Evolutionary conservation across 2,113 vertebrate species (phyloP).

Genomic region (Lycaon pictus): DNA sequence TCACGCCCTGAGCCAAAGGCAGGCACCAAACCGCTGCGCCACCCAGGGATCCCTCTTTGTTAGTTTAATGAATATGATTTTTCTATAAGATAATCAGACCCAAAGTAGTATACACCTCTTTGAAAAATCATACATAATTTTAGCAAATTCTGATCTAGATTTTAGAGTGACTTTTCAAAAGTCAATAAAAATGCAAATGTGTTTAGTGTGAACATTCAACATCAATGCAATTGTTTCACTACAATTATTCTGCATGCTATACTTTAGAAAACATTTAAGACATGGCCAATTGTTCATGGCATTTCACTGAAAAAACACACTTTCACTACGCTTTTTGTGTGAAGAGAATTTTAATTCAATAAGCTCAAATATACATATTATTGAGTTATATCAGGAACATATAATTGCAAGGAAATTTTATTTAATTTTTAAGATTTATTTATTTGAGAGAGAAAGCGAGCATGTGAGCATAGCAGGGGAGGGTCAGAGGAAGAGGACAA

Average conservation of each 20-base stretch:
- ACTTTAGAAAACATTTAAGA: not conserved
- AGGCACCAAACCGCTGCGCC: no score
- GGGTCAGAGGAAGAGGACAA: not conserved
- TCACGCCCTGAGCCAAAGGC: no score
- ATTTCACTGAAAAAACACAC: not conserved
- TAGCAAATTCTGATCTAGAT: not conserved
- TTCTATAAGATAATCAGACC: not conserved
- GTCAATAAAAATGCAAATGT: not conserved
- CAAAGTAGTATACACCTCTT: not conserved
- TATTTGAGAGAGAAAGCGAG: not conserved
- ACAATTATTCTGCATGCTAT: not conserved
- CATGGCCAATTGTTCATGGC: not conserved
- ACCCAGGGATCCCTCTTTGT: not conserved
- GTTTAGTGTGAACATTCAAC: not conserved
- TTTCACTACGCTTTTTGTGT: not conserved
- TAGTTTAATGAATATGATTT: not conserved
- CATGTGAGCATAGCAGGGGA: not conserved
- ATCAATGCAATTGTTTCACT: not conserved
- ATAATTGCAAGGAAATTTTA: not conserved
- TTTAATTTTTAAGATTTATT: not conserved
- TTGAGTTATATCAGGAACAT: not conserved
- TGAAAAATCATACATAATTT: not conserved
- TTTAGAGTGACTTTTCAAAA: not conserved
- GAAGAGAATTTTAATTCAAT: slow-evolving; percentile 10
- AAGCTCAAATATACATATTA: not conserved